Evolutionary conservation across 2,797 vertebrate species (phyloP).

Genomic region (Sebastes kiyomatsui): DNA sequence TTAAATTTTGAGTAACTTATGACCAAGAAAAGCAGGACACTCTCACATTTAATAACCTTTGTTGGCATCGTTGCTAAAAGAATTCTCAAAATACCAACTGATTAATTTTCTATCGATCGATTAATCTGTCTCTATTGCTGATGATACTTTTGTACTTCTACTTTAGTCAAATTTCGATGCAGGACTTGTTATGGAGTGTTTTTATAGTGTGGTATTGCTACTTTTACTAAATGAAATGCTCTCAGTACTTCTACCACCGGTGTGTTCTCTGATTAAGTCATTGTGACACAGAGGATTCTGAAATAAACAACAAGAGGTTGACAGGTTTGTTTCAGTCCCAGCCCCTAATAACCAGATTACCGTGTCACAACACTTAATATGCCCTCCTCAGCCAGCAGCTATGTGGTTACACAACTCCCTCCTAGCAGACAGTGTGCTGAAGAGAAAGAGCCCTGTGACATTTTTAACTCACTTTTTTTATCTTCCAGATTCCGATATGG

Average conservation of each 20-base stretch:
- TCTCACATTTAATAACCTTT: not conserved
- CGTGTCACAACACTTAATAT: constrained; percentile 38
- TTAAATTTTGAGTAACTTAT: not conserved
- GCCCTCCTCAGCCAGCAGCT: constrained; percentile 17
- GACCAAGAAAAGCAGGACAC: not conserved
- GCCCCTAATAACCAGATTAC: constrained; percentile 66
- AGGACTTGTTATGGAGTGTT: not conserved
- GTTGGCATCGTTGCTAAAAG: too few relatives aligned
- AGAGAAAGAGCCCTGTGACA: constrained; percentile 10
- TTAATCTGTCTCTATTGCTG: not conserved
- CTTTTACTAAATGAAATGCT: not conserved
- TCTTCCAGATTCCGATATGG: constrained; percentile 54
- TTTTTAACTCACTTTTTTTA: constrained; percentile 38
- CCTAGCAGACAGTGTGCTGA: not conserved
- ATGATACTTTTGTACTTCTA: not conserved
- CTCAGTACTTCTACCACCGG: not conserved
- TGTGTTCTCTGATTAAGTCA: constrained; percentile 4
- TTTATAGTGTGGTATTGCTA: not conserved
- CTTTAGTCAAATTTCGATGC: not conserved
- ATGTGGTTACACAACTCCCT: constrained; percentile 41
- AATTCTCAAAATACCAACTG: too few relatives aligned
- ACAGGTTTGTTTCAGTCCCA: constrained; percentile 27
- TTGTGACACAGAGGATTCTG: constrained; percentile 31
- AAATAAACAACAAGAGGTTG: constrained; percentile 5
- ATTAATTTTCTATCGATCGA: not conserved